phyloP scores from a whole-genome alignment of 1,140 invertebrate genomes.

The Lepeophtheirus salmonis region DNA sequence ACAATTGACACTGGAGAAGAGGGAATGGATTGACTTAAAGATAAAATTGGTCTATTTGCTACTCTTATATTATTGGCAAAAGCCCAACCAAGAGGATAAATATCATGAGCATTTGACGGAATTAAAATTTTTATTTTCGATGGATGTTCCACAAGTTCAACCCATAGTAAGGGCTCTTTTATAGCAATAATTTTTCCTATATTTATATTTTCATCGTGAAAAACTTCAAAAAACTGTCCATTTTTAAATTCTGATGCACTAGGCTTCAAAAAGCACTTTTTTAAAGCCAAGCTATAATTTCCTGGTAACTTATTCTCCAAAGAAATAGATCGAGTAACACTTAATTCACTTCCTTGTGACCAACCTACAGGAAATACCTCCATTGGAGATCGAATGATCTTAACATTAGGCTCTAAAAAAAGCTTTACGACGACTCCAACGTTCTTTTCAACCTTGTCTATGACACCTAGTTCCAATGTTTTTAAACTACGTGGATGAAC shows the following conservation, averaged over 20 bases:
- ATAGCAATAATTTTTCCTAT: background rate
- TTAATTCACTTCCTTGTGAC: background rate
- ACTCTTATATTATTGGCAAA: background rate
- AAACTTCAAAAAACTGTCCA: background rate
- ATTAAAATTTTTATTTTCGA: background rate
- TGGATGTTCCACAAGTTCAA: background rate
- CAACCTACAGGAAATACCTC: background rate
- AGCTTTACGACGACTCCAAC: background rate
- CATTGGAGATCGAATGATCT: background rate
- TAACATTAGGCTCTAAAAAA: background rate
- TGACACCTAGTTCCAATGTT: background rate
- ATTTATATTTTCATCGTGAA: background rate
- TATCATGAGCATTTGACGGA: background rate
- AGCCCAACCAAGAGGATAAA: slow-evolving; percentile 4
- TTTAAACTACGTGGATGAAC: background rate
- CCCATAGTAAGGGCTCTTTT: background rate
- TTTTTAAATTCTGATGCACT: background rate
- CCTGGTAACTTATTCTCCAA: background rate
- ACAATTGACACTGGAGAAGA: too few relatives aligned
- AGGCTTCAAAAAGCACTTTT: background rate
- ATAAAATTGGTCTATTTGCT: background rate
- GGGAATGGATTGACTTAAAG: too few relatives aligned
- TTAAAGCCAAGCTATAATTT: background rate
- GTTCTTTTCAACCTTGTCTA: background rate
- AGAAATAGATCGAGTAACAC: background rate